phyloP scores from a whole-genome alignment of 2,888 invertebrate genomes.

The Drosophila phalerata region DNA sequence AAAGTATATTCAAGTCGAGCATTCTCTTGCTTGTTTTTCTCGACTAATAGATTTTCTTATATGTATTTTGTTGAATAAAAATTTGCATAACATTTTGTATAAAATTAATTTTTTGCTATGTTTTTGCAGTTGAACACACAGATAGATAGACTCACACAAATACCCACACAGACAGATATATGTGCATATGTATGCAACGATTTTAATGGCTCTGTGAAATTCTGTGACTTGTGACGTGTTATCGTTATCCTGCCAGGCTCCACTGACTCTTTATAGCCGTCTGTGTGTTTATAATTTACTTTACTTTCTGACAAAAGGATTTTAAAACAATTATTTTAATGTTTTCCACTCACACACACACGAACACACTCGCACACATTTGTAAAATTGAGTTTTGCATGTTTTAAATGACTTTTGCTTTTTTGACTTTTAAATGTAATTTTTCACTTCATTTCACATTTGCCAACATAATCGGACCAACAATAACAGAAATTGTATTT shows the following conservation, averaged over 20 bases:
- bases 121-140: slow-evolving; percentile 68
- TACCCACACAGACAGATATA: slow-evolving; percentile 2
- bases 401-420: slow-evolving; percentile 77
- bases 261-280: slow-evolving; percentile 50
- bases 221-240: slow-evolving; percentile 77
- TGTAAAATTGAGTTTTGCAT: slow-evolving; percentile 73
- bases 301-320: slow-evolving; percentile 81
- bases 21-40: slow-evolving; percentile 1
- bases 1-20: slow-evolving; percentile 33
- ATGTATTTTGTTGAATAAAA: slow-evolving; percentile 45
- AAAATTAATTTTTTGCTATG: slow-evolving; percentile 74
- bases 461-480: slow-evolving; percentile 35
- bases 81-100: slow-evolving; percentile 70
- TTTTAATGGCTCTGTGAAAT: slow-evolving; percentile 74
- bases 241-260: slow-evolving; percentile 72
- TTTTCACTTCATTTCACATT: slow-evolving; percentile 81
- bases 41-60: slow-evolving; percentile 64
- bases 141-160: slow-evolving; percentile 23
- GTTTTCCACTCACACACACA: slow-evolving; percentile 66
- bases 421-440: slow-evolving; percentile 81
- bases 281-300: slow-evolving; percentile 76
- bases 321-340: slow-evolving; percentile 82
- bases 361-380: slow-evolving; percentile 21
- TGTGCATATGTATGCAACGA: slow-evolving; percentile 11
- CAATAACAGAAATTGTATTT: slow-evolving; percentile 51